Conservation (phyloP, 2,888 invertebrate genomes). For the Euclidia mi region DNA sequence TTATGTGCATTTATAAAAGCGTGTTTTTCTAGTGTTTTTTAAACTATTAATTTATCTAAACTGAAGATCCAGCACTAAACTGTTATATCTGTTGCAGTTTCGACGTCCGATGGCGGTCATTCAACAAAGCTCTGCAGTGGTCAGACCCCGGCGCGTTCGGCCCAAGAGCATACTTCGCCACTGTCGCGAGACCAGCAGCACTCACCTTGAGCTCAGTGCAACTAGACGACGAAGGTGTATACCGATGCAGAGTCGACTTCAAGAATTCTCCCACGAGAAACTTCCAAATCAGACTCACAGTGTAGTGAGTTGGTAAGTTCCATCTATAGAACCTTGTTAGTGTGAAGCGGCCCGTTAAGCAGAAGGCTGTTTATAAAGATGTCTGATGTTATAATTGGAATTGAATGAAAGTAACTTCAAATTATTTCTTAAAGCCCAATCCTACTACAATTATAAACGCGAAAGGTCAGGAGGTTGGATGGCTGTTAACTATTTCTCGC, state of each 20-base stretch:
- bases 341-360: too few relatives aligned
- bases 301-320: conserved; percentile 96
- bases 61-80: neutral
- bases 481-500: too few relatives aligned
- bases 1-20: too few relatives aligned
- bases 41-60: too few relatives aligned
- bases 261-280: conserved; percentile 96
- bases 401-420: too few relatives aligned
- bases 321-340: neutral
- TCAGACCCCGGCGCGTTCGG: conserved; percentile 96
- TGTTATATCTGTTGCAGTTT: conserved; percentile 91
- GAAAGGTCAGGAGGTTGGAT: too few relatives aligned
- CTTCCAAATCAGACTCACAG: conserved; percentile 96
- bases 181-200: conserved; percentile 94
- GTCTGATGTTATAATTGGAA: too few relatives aligned
- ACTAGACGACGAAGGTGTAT: conserved; percentile 95
- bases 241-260: conserved; percentile 97
- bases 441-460: too few relatives aligned
- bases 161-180: conserved; percentile 95
- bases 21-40: too few relatives aligned
- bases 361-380: too few relatives aligned
- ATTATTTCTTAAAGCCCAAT: too few relatives aligned
- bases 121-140: conserved; percentile 95
- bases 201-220: conserved; percentile 95
- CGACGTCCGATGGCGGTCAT: conserved; percentile 95